phyloP scores from a whole-genome alignment of 2,113 vertebrate species.

The Sorex araneus region DNA sequence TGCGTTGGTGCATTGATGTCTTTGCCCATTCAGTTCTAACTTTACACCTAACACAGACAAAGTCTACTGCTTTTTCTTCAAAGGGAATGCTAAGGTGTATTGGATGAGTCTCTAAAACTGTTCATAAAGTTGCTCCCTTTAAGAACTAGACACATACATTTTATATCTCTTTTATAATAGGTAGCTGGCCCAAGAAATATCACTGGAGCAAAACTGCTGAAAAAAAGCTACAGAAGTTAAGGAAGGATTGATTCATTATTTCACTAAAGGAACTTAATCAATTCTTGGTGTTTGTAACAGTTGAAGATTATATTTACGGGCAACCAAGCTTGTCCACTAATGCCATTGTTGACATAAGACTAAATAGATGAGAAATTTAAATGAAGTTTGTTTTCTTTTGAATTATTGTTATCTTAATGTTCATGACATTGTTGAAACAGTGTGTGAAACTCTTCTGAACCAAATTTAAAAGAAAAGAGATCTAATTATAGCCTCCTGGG shows the following conservation, averaged over 20 bases:
- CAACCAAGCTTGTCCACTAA: background rate
- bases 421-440: background rate
- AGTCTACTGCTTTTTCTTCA: background rate
- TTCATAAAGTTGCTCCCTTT: conserved; percentile 29
- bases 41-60: background rate
- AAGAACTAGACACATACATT: background rate
- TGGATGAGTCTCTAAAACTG: conserved; percentile 8
- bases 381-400: background rate
- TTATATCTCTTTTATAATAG: background rate
- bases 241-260: background rate
- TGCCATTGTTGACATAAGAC: background rate
- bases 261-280: background rate
- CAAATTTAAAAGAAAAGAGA: background rate
- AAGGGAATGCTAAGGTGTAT: background rate
- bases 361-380: background rate
- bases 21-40: conserved; percentile 3
- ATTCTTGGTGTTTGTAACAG: background rate
- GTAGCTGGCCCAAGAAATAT: background rate
- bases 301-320: background rate
- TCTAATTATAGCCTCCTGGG: background rate
- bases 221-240: background rate
- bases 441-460: background rate
- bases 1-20: background rate
- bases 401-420: background rate
- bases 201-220: background rate